Base-by-base conservation (phyloP, 2,113 vertebrate genomes). In the Trichechus manatus region DNA sequence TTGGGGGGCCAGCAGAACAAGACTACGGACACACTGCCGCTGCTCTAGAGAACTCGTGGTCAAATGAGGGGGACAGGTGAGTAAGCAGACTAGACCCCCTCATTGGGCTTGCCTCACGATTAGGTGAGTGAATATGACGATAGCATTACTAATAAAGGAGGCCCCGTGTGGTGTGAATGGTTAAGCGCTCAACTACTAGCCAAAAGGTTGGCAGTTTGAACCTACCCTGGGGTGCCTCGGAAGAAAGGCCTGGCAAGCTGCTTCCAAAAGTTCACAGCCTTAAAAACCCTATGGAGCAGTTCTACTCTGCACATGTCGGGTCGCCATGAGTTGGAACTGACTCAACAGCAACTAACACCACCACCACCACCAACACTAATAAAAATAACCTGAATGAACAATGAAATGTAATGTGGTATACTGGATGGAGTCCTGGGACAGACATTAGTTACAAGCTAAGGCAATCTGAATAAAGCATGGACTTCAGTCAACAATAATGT, bases 51-150 rank as follows among this genome's bases (percentile, higher is more conserved):
- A 87, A 11, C 33, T 6, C 3, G 14, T 2, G 19, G 80, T 23
- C 0, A 23, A 19, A 1, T 3, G 50, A 39, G 39, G 14, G 64
- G 36, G 25, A 11, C 11, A 50, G 93, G 61, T n/a, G 47, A 42
- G 70, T 1, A 72, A 47, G 42, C 8, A 31, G 25, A 10, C 9
- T 7, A 33, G 23, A 0, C 25, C 17, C 0, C 19, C 64, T 47
- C 27, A 4, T 1, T 2, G 59, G 19, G 3, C 39, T n/a, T 20
- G 72, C 70, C 66, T 59, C 64, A 10, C 42, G 5, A 22, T 36
- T 8, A 61, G 64, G 47, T 27, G 22, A 10, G 6, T 50, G 23
- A 29, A n/a, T 10, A 5, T 0, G 29, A 53, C 9, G 0, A 6
- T 22, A 47, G 63, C 33, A 0, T 64, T 11, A 10, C 66, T 2